A percentile compares a stretch with the other conserved stretches of the same genome.
Conservation (phyloP, 2,113 vertebrate genomes). For the Calyptommatus sinebrachiatus region DNA sequence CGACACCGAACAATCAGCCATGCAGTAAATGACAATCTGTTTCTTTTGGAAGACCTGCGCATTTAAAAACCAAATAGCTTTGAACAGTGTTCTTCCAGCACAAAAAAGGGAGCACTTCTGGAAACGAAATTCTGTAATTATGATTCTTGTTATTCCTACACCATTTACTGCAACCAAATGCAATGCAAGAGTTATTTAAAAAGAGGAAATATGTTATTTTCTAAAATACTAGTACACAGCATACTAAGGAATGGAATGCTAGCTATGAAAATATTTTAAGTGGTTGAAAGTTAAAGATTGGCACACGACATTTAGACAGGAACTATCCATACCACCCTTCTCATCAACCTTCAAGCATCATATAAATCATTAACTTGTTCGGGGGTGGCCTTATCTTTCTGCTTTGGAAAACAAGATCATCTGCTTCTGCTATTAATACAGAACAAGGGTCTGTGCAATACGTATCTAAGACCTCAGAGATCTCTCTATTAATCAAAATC, state of each 20-base stretch:
- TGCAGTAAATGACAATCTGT: background rate
- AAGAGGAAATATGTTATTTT: background rate
- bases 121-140: background rate
- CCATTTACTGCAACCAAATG: background rate
- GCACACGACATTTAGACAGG: background rate
- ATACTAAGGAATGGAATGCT: background rate
- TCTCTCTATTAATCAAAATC: too few species aligned
- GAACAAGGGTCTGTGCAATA: background rate
- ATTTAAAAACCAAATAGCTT: background rate
- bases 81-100: background rate
- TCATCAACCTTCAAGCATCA: background rate
- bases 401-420: background rate
- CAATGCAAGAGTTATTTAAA: background rate
- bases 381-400: background rate
- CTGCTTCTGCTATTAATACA: too few species aligned
- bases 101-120: background rate
- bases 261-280: background rate
- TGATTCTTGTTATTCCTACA: background rate
- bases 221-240: background rate
- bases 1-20: background rate
- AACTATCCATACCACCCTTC: background rate
- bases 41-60: background rate
- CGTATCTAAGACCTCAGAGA: too few species aligned
- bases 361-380: background rate
- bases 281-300: background rate